phyloP scores from a whole-genome alignment of 2,113 vertebrate genomes.

The Siniperca knerii region DNA sequence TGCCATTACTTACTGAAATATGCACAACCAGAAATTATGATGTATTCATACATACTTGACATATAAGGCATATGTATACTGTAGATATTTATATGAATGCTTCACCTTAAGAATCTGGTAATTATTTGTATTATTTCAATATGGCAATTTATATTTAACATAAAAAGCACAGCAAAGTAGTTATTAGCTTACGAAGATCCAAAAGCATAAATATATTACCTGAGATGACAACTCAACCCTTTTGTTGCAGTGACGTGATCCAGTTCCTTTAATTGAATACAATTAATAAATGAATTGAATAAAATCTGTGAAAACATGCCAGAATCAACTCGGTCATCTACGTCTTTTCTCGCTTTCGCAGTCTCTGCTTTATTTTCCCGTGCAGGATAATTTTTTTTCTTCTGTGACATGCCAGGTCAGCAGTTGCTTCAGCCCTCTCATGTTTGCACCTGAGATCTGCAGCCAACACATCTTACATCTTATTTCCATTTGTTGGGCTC shows the following conservation, averaged over 20 bases:
- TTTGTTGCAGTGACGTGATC: neutral
- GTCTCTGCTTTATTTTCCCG: slow-evolving; percentile 10
- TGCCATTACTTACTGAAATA: too few species aligned
- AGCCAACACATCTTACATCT: neutral
- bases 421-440: neutral
- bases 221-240: neutral
- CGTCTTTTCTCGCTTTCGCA: neutral
- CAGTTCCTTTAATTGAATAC: neutral
- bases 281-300: neutral
- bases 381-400: neutral
- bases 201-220: neutral
- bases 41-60: too few species aligned
- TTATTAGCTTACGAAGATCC: neutral
- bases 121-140: too few species aligned
- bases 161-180: too few species aligned
- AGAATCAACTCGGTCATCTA: neutral
- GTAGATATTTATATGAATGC: too few species aligned
- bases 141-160: too few species aligned
- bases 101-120: too few species aligned
- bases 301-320: neutral
- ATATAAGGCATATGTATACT: too few species aligned
- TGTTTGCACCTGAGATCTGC: neutral
- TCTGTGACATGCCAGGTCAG: neutral
- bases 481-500: neutral
- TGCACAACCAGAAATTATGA: too few species aligned